Base-by-base conservation (phyloP, 2,888 invertebrate genomes). In the Drymonia ruficornis region DNA sequence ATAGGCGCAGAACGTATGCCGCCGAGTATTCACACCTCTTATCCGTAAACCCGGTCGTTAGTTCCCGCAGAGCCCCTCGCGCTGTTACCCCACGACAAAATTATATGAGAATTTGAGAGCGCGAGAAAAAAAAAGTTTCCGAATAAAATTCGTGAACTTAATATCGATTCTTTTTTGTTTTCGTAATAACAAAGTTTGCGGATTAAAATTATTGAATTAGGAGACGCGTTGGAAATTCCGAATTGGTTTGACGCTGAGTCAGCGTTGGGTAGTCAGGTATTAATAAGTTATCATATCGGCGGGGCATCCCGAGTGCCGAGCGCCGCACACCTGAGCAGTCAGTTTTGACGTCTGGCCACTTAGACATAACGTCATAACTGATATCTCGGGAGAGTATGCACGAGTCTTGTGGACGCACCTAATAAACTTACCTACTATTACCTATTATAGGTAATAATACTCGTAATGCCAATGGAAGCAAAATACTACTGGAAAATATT, bases 141-240 rank as follows among this genome's bases (percentile, higher is more conserved):
- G 15, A 18, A 38, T 40, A 54, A 58, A 61, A 51, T 55, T 50
- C 49, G 48, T 55, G 36, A 68, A 61, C 61, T 68, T 56, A 52
- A 59, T 59, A 61, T 65, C 69, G 56, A 67, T 66, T 66, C 40
- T 38, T 52, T 51, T 59, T 67, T 64, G 65, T 66, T 68, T 68
- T 65, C 57, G 53, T 59, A 56, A 65, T 68, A 67, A 50, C 54
- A 65, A 68, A 66, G 58, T 61, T 66, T 46, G 48, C 13, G 53
- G 67, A 61, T 67, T 58, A 56, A 65, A 54, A 57, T 63, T 56
- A 61, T 68, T 61, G 61, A 61, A n/a, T n/a, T n/a, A 61, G 65
- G 52, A 43, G 56, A 61, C 56, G 49, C 50, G 56, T 58, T 49
- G 13, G 54, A 42, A 55, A 54, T 49, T 48, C 42, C 49, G 44